Conservation (phyloP, 2,797 vertebrate species). For the Lerista edwardsae region DNA sequence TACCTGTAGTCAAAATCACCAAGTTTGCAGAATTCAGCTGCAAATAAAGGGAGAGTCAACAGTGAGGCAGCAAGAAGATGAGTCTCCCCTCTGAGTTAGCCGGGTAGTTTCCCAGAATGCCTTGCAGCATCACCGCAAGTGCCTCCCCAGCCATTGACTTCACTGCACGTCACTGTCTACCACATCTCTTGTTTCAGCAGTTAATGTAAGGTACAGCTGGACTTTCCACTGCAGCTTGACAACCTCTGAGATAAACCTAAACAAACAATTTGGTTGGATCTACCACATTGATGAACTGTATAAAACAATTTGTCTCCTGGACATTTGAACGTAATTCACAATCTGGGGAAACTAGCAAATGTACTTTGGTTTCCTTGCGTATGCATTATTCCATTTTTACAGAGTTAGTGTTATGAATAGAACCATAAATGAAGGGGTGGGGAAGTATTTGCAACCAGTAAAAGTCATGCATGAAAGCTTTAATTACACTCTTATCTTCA, state of each 20-base stretch:
- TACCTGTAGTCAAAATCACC: too few relatives aligned
- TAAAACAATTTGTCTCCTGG: slow-evolving; percentile 10
- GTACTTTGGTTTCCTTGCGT: slow-evolving; percentile 22
- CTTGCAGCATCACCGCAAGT: too few relatives aligned
- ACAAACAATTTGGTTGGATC: not conserved
- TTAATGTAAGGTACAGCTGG: too few relatives aligned
- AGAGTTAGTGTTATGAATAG: slow-evolving; percentile 61
- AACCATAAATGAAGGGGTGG: slow-evolving; percentile 47
- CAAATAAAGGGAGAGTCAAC: too few relatives aligned
- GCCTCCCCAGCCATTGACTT: too few relatives aligned
- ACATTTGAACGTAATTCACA: slow-evolving; percentile 10
- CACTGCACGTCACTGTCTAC: too few relatives aligned
- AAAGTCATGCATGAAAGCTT: slow-evolving; percentile 44
- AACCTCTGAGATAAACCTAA: not conserved
- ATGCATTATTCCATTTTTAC: slow-evolving; percentile 60
- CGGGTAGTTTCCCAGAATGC: too few relatives aligned
- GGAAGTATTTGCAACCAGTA: not conserved
- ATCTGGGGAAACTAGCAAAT: slow-evolving; percentile 1
- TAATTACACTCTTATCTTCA: slow-evolving; percentile 62
- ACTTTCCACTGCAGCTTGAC: too few relatives aligned
- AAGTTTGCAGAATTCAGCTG: too few relatives aligned
- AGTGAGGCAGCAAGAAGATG: too few relatives aligned
- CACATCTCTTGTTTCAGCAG: too few relatives aligned
- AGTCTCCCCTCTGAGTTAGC: too few relatives aligned
- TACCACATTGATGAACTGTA: slow-evolving; percentile 26